Conservation (phyloP, 37 sponge, comb jelly and placozoan genomes). For the Aphrocallistes beatrix region DNA sequence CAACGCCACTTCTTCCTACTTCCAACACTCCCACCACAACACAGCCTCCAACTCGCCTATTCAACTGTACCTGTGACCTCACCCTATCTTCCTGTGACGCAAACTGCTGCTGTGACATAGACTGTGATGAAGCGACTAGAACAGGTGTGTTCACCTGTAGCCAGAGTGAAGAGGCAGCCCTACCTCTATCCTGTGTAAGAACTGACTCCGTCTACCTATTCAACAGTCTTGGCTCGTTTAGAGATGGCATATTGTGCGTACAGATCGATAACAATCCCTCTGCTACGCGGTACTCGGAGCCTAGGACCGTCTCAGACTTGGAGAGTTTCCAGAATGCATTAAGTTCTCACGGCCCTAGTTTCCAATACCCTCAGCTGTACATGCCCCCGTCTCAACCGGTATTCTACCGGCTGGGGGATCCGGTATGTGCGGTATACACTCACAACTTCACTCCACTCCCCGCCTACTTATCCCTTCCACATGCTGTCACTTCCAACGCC, state of each 20-base stretch:
- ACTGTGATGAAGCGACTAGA: neutral
- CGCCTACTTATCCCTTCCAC: neutral
- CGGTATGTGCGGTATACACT: neutral
- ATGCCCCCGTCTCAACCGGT: neutral
- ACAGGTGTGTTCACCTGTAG: neutral
- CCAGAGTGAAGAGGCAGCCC: neutral
- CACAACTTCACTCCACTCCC: neutral
- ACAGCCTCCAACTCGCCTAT: neutral
- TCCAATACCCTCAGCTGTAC: neutral
- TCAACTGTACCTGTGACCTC: neutral
- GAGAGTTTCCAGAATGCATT: neutral
- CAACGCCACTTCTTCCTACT: neutral
- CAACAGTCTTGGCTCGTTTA: neutral
- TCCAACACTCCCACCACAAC: neutral
- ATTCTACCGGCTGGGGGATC: neutral
- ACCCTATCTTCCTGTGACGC: neutral
- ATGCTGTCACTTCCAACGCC: neutral
- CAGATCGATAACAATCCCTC: neutral
- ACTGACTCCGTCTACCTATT: neutral
- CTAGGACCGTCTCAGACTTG: neutral
- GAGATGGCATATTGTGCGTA: neutral
- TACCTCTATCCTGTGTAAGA: neutral
- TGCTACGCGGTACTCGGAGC: neutral
- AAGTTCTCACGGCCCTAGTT: neutral
- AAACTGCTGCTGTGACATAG: slow-evolving; percentile 9